These are phyloP conservation scores for Aporophyla nigra DNA, from an alignment of 2,888 invertebrate species.

Conservation along the genomic window DNA sequence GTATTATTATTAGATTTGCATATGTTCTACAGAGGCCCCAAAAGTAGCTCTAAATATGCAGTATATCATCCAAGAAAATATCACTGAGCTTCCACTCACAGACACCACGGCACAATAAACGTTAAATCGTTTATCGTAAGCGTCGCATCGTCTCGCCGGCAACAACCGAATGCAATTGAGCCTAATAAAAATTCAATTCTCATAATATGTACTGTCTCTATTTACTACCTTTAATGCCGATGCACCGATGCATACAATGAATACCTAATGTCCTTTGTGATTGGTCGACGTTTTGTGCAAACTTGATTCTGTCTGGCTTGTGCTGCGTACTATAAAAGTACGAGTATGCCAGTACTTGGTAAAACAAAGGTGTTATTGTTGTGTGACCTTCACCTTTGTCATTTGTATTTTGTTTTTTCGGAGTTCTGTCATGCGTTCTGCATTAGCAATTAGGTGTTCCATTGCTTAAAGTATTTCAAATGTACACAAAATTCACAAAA, in stretches of 20 bases:
- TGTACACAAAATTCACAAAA: not conserved
- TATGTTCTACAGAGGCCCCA: not conserved
- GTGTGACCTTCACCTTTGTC: conserved; percentile 46
- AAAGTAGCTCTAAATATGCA: not conserved
- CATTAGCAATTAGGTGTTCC: not conserved
- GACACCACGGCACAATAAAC: conserved; percentile 9
- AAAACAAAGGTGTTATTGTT: conserved; percentile 48
- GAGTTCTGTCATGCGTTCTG: not conserved
- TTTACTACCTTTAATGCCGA: conserved; percentile 81
- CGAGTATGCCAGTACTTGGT: conserved; percentile 33
- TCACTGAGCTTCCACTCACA: not conserved
- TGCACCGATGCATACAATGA: conserved; percentile 83
- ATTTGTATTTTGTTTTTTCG: conserved; percentile 16
- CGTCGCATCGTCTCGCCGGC: conserved; percentile 40
- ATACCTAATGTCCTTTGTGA: conserved; percentile 83
- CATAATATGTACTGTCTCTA: conserved; percentile 82
- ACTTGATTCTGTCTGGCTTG: conserved; percentile 67
- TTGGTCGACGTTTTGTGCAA: conserved; percentile 76
- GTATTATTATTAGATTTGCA: not conserved
- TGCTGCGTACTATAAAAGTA: conserved; percentile 54
- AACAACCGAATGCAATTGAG: conserved; percentile 77
- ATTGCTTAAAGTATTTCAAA: not conserved
- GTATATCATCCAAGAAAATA: not conserved
- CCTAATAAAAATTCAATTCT: conserved; percentile 86
- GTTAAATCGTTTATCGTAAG: conserved; percentile 54